A percentile compares a stretch with the other conserved stretches of the same genome.
Conservation (phyloP, 2,797 vertebrate species). For the Lacerta viridis region DNA sequence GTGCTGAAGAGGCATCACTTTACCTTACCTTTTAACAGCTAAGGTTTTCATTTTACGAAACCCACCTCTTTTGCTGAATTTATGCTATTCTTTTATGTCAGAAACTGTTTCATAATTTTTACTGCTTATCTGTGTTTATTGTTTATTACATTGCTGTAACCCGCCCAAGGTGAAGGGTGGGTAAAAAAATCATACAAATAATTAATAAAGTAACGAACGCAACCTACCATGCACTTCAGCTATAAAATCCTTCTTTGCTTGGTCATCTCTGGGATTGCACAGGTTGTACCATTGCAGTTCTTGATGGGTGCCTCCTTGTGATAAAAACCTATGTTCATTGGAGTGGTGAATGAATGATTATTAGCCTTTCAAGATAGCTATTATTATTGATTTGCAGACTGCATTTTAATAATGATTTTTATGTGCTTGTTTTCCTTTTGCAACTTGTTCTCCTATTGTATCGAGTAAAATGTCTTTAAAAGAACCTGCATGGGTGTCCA, state of each 20-base stretch:
- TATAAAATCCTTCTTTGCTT: background rate
- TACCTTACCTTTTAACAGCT: background rate
- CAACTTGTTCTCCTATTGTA: constrained; percentile 43
- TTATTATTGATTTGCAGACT: background rate
- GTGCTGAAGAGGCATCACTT: background rate
- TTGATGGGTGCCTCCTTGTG: background rate
- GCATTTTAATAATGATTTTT: background rate
- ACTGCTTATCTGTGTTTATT: too few species aligned
- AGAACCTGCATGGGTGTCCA: constrained; percentile 63
- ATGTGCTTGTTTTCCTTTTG: constrained; percentile 7
- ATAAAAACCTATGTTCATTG: background rate
- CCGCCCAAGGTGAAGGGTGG: too few species aligned
- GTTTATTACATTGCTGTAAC: too few species aligned
- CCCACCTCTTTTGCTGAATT: background rate
- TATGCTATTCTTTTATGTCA: background rate
- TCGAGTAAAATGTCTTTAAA: constrained; percentile 35
- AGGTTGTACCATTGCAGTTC: background rate
- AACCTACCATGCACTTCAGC: background rate
- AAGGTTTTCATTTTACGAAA: background rate
- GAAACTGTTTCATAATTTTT: too few species aligned
- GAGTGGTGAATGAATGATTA: background rate
- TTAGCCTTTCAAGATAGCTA: background rate
- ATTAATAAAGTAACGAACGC: background rate
- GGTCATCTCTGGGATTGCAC: background rate
- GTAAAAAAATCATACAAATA: background rate